phyloP scores from a whole-genome alignment of 2,888 invertebrate species.

The Dioctria linearis region DNA sequence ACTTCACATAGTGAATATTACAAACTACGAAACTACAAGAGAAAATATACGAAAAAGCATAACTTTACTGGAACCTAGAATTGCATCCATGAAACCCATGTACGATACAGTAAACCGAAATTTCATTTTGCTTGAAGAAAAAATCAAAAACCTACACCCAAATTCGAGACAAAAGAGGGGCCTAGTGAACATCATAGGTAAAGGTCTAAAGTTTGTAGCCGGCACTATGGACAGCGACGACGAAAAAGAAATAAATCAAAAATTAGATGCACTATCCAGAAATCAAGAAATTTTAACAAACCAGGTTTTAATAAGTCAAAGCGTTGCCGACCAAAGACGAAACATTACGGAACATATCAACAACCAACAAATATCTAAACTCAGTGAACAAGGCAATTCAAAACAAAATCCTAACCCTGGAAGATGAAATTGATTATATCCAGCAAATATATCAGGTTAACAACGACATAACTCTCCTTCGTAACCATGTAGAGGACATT shows the following conservation, averaged over 20 bases:
- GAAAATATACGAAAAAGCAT: slow-evolving; percentile 1
- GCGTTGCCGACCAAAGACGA: too few species aligned
- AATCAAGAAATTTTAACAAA: slow-evolving; percentile 10
- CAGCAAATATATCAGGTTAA: neutral
- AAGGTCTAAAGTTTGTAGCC: slow-evolving; percentile 7
- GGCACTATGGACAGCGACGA: slow-evolving; percentile 31
- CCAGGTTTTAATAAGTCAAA: slow-evolving; percentile 10
- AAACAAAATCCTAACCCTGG: slow-evolving; percentile 12
- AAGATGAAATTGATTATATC: slow-evolving; percentile 16
- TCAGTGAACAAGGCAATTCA: neutral
- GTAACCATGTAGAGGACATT: neutral
- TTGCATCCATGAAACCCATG: slow-evolving; percentile 17
- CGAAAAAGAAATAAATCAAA: neutral
- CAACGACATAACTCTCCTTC: slow-evolving; percentile 7
- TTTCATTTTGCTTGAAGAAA: slow-evolving; percentile 1
- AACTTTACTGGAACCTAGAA: neutral
- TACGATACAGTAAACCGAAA: neutral
- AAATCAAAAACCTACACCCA: slow-evolving; percentile 17
- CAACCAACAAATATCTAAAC: slow-evolving; percentile 24
- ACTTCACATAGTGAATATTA: slow-evolving; percentile 57
- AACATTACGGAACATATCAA: too few species aligned
- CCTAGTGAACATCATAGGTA: slow-evolving; percentile 19
- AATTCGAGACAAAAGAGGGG: neutral
- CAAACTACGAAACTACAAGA: slow-evolving; percentile 45
- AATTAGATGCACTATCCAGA: slow-evolving; percentile 1